Evolutionary conservation across 2,797 vertebrate species (phyloP).

Genomic region (Ambastaia sidthimunki): DNA sequence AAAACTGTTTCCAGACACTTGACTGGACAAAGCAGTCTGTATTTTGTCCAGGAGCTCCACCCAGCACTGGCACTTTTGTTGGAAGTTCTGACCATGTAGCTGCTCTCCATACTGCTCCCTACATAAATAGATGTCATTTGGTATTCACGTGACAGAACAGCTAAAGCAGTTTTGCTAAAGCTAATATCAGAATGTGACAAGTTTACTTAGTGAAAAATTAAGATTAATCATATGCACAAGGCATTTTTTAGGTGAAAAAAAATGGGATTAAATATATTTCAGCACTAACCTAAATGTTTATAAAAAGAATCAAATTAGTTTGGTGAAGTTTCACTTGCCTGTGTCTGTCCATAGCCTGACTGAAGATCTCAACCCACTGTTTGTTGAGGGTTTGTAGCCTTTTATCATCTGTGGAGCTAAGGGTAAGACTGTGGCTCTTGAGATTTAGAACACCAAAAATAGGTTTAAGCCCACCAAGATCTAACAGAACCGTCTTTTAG

Average conservation of each 20-base stretch:
- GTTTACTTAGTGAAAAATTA: not conserved
- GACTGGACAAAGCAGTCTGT: slow-evolving; percentile 62
- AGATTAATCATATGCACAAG: not conserved
- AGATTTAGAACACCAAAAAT: slow-evolving; percentile 81
- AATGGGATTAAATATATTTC: not conserved
- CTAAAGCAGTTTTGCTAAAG: not conserved
- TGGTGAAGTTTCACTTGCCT: slow-evolving; percentile 72
- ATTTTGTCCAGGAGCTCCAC: slow-evolving; percentile 78
- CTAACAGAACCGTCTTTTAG: slow-evolving; percentile 73
- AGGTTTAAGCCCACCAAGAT: slow-evolving; percentile 76
- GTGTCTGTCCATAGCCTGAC: slow-evolving; percentile 71
- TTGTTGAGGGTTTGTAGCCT: slow-evolving; percentile 76
- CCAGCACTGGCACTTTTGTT: slow-evolving; percentile 81
- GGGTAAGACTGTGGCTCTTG: slow-evolving; percentile 70
- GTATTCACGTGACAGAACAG: not conserved
- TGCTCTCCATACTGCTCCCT: slow-evolving; percentile 77
- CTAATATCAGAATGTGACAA: not conserved
- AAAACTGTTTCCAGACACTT: slow-evolving; percentile 63
- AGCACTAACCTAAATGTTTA: not conserved
- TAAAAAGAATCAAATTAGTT: not conserved
- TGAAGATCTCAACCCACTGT: slow-evolving; percentile 78
- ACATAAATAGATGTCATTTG: slow-evolving; percentile 32
- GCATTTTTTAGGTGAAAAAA: not conserved
- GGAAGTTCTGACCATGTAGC: slow-evolving; percentile 75
- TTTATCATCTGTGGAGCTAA: slow-evolving; percentile 72